A percentile compares a stretch with the other conserved stretches of the same genome.
Conservation (phyloP, 2,113 vertebrate genomes). For the Brienomyrus longianalis region DNA sequence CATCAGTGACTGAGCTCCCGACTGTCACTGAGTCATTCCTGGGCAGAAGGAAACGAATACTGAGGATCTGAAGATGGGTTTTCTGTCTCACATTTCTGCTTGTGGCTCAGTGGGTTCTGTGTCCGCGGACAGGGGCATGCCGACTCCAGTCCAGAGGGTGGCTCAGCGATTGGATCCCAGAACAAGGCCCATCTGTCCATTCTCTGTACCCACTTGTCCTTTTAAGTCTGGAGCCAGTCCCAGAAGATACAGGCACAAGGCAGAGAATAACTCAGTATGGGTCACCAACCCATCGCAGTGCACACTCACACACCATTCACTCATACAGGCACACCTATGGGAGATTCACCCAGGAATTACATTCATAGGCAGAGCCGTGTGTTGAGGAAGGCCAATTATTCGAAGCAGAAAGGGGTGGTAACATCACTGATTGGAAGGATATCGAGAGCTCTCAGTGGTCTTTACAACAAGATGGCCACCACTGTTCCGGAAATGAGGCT, state of each 20-base stretch:
- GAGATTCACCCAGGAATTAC: not conserved
- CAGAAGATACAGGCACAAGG: not conserved
- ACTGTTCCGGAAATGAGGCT: not conserved
- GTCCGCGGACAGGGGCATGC: not conserved
- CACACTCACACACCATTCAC: not conserved
- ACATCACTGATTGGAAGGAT: not conserved
- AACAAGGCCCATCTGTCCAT: not conserved
- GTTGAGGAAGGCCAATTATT: not conserved
- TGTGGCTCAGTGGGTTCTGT: not conserved
- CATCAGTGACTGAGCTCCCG: not conserved
- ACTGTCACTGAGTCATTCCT: not conserved
- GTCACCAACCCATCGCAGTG: not conserved
- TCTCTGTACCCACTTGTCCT: not conserved
- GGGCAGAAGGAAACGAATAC: not conserved
- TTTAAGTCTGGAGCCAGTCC: not conserved
- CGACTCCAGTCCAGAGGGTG: not conserved
- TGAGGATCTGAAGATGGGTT: not conserved
- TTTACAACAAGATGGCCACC: not conserved
- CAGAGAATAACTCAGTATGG: not conserved
- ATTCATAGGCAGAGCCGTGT: not conserved
- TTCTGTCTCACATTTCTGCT: not conserved
- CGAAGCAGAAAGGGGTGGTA: not conserved
- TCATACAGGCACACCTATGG: too few relatives aligned
- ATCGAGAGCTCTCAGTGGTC: not conserved
- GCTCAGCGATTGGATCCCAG: not conserved